Base-by-base conservation (phyloP, 1,140 invertebrate genomes). In the Carposina sasakii region DNA sequence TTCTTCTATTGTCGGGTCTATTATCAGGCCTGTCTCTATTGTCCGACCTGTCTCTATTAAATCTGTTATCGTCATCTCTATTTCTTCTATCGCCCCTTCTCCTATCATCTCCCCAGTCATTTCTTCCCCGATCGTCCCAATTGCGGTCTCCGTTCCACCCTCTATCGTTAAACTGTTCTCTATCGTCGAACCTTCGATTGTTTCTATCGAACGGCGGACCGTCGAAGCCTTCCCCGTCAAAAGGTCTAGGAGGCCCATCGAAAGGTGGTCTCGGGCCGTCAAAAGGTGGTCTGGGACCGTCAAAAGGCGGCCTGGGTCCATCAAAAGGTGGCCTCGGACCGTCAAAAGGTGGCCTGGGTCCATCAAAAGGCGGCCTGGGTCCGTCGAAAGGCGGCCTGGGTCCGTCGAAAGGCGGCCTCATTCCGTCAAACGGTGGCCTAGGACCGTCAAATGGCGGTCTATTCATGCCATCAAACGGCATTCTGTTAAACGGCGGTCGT, bases 231-330 rank as follows among this genome's bases (percentile, higher is more conserved):
- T 69, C 71, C n/a, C 67, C 63, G 20, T 66, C 60, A 17, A 62
- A 76, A 74, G 13, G 67, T 71, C 16, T 76, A 73, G 34, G 84
- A 69, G 76, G 79, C 0, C 72, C 74, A 20, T 79, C 76, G 33
- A 79, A 71, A 0, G 62, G 66, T 1, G 65, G 52, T 24, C 63
- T 56, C 0, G 66, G 56, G 1, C 63, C 60, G 17, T 72, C 60
- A 15, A 76, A 77, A 0, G 75, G 82, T 39, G 81, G 77, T 45
- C 71, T 49, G 28, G 79, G 65, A 0, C 72, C 76, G 9, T 71
- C 67, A 33, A 75, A 75, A 1, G 71, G 72, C 0, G 74, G 72
- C 9, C 71, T 44, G 1, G 63, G 57, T 3, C 69, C 66, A n/a
- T 65, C 67, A 37, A 64, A 63, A 0, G 64, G 61, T 3, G 76